Percentiles rank a stretch among this genome's conserved stretches.
Conservation (phyloP, 1,140 invertebrate species). For the Holotrichia oblita region DNA sequence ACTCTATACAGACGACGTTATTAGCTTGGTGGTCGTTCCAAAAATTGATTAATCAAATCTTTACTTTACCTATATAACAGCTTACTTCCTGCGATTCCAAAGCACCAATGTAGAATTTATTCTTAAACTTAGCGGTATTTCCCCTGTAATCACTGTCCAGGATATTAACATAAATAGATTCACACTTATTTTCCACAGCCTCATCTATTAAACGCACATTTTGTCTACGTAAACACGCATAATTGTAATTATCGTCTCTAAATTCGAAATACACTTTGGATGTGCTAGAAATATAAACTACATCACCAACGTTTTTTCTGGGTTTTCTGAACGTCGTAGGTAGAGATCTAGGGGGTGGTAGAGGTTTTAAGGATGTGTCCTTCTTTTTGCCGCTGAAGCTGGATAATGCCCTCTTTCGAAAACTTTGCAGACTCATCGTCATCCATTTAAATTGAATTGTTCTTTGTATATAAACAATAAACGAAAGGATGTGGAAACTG, state of each 20-base stretch:
- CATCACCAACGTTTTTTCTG: constrained; percentile 54
- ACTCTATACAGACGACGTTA: no score
- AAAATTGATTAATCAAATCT: background rate
- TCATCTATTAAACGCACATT: constrained; percentile 10
- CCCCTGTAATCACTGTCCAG: background rate
- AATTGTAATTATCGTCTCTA: constrained; percentile 45
- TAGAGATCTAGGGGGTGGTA: constrained; percentile 53
- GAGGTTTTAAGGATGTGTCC: constrained; percentile 39
- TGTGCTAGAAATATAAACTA: constrained; percentile 55
- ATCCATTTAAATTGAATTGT: constrained; percentile 17
- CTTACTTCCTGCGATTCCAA: constrained; percentile 42
- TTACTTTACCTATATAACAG: constrained; percentile 41
- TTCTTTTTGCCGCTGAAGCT: constrained; percentile 26
- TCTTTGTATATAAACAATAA: background rate
- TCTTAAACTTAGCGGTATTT: constrained; percentile 30
- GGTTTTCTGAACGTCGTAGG: constrained; percentile 53
- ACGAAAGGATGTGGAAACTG: no score
- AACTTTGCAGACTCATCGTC: constrained; percentile 20
- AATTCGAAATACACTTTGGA: constrained; percentile 52
- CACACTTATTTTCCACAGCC: constrained; percentile 14
- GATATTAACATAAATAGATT: constrained; percentile 30
- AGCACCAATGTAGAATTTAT: constrained; percentile 27
- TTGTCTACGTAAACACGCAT: constrained; percentile 25
- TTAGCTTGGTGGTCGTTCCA: no score
- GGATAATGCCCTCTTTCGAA: constrained; percentile 23